Conservation (phyloP, 2,797 vertebrate species). For the Dicrostonyx torquatus region DNA sequence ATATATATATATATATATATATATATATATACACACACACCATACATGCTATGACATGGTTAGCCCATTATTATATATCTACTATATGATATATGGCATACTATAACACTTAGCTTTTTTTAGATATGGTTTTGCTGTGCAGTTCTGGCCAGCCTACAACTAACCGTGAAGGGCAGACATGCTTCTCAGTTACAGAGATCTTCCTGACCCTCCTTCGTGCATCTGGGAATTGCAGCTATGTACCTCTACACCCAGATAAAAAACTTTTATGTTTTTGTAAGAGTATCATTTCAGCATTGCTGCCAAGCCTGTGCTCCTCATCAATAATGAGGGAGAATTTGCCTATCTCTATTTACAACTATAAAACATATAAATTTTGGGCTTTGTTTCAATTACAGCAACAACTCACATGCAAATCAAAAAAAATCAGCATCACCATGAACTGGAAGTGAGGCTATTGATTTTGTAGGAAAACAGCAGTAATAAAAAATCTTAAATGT, state of each 20-base stretch:
- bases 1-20: not conserved
- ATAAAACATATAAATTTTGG: not conserved
- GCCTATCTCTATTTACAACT: not conserved
- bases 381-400: slow-evolving; percentile 26
- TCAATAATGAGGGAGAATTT: slow-evolving; percentile 29
- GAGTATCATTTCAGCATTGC: not conserved
- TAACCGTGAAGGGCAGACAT: too few relatives aligned
- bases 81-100: not conserved
- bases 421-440: not conserved
- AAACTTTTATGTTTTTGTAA: slow-evolving; percentile 30
- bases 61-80: not conserved
- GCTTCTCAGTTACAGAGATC: not conserved
- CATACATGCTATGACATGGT: not conserved
- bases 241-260: not conserved
- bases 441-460: slow-evolving; percentile 8
- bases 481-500: not conserved
- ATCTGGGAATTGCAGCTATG: not conserved
- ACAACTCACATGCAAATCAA: not conserved
- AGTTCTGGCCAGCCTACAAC: not conserved
- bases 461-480: slow-evolving; percentile 16
- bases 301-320: not conserved
- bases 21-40: too few relatives aligned
- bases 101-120: not conserved
- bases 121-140: not conserved
- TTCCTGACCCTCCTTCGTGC: too few relatives aligned